A percentile compares a stretch with the other conserved stretches of the same genome.
Conservation (phyloP, 2,888 invertebrate genomes). For the Chromoteleia sp. region DNA sequence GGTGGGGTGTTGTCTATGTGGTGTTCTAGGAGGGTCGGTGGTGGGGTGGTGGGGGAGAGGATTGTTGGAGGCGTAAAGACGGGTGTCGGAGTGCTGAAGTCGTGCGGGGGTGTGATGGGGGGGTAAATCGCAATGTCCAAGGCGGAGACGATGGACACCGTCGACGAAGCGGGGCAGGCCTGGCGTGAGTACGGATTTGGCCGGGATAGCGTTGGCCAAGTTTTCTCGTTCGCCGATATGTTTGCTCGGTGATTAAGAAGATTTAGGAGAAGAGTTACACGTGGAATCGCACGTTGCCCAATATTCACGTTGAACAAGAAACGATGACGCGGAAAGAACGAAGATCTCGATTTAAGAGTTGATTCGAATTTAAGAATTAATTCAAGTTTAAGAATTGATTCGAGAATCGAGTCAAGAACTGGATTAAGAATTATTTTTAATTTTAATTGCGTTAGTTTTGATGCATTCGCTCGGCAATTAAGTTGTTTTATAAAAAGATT, state of each 20-base stretch:
- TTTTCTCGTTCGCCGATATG: neutral
- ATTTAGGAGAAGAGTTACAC: neutral
- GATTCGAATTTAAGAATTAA: no score
- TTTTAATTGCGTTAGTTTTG: no score
- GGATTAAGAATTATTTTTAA: no score
- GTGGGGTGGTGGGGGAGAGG: slow-evolving; percentile 19
- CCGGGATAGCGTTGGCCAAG: slow-evolving; percentile 4
- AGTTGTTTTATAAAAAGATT: no score
- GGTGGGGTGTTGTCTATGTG: no score
- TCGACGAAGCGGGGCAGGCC: slow-evolving; percentile 88
- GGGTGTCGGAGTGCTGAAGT: slow-evolving; percentile 30
- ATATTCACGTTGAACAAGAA: neutral
- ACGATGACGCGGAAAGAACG: neutral
- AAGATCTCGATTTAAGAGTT: no score
- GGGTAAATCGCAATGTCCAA: slow-evolving; percentile 84
- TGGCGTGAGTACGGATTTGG: slow-evolving; percentile 87
- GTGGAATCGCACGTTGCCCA: neutral
- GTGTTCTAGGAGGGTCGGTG: no score
- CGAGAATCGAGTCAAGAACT: no score
- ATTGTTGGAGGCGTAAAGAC: slow-evolving; percentile 18
- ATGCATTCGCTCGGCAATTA: no score
- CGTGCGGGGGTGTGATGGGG: slow-evolving; percentile 75
- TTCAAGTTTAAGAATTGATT: no score
- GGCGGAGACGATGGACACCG: slow-evolving; percentile 86
- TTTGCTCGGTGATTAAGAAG: slow-evolving; percentile 2